Evolutionary conservation across 1,140 invertebrate genomes (phyloP), one percentile per base, ranked within the genome.

Genomic region (Orussus abietinus): DNA sequence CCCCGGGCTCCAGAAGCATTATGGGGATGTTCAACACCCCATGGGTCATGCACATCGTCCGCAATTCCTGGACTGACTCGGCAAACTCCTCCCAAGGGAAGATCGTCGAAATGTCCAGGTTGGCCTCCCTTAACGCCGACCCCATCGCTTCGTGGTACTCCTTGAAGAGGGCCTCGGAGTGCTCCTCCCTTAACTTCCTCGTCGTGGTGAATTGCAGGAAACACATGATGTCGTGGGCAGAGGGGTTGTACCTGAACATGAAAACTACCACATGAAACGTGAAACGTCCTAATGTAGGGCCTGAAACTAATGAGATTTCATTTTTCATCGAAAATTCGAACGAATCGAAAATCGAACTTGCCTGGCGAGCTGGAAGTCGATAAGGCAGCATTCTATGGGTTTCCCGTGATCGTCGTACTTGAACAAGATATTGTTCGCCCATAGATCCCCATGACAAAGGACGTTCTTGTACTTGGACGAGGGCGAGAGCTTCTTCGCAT

Each of bases 361-460:
- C 21, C 80, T 53, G 0, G 72, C 74, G 17, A 83, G 62, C 59
- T 84, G 83, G 38, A 78, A 82, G 53, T 85, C 82, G 12, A 85
- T 70, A 3, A 84, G 48, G 7, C 77, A 66, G 10, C 77, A 77
- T 5, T 62, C 53, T 2, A 66, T 37, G 2, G 74, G 46, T 21
- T 65, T 57, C 6, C 54, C 60, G 38, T 67, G 58, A 3, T 57
- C 53, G 1, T 72, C 57, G 42, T 77, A 77, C 55, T 79, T 80
- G 42, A 80, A 81, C 49, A 84, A 62, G 26, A 83, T 75, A 55
- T 84, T 83, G 39, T 81, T 81, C 1, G 75, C 62, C 81, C 81
- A 83, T n/a, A 81, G 53, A 60, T 83, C 82, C 0, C 80, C 80
- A 39, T 83, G 81, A 43, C 78, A 79, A 2, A 83, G 47, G 0